Conservation (phyloP, 2,113 vertebrate species). For the Corythaeola cristata region DNA sequence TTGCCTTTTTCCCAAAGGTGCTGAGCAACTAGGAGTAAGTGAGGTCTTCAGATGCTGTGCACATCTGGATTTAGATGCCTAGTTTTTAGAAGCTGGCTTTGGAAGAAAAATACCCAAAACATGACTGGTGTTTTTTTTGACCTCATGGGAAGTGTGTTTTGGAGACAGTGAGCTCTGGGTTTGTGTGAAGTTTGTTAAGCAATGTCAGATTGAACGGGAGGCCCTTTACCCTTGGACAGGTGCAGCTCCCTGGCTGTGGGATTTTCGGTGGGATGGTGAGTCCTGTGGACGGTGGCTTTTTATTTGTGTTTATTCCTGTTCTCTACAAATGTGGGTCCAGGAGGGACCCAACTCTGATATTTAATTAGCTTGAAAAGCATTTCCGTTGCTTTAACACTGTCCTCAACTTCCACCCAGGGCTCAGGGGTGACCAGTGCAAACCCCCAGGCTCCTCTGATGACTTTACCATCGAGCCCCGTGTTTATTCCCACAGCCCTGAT, state of each 20-base stretch:
- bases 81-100: background rate
- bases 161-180: background rate
- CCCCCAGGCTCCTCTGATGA: background rate
- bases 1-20: background rate
- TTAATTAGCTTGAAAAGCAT: background rate
- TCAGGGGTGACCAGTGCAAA: background rate
- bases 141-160: background rate
- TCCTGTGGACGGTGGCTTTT: fast-evolving
- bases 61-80: background rate
- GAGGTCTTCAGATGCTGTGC: background rate
- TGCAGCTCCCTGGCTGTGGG: background rate
- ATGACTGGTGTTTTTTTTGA: background rate
- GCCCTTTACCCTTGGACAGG: background rate
- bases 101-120: background rate
- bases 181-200: background rate
- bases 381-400: background rate
- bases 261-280: background rate
- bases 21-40: background rate
- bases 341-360: background rate
- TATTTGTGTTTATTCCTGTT: fast-evolving
- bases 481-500: background rate
- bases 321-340: background rate
- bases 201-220: background rate
- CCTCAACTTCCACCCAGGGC: background rate
- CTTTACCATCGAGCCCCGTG: fast-evolving